These are phyloP conservation scores for Dermochelys coriacea DNA, from an alignment of 2,797 vertebrate genomes.

Conservation along the genomic window DNA sequence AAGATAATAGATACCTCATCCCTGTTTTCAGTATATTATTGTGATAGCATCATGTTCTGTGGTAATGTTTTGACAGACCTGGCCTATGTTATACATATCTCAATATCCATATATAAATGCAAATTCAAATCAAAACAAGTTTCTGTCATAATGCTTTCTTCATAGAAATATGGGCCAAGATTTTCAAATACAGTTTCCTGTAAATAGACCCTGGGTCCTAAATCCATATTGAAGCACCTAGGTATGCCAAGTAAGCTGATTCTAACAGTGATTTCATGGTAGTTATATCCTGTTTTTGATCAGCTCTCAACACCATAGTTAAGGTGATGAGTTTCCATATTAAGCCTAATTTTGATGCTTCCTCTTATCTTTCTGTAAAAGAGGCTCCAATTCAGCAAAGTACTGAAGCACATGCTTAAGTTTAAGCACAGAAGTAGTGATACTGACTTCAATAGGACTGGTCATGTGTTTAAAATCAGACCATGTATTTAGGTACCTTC, in stretches of 20 bases:
- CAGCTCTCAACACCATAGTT: neutral
- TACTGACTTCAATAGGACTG: neutral
- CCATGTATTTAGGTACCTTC: neutral
- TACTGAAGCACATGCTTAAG: neutral
- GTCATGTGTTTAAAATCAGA: neutral
- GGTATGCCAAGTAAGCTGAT: neutral
- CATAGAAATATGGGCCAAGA: neutral
- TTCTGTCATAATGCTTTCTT: neutral
- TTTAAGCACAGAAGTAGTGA: neutral
- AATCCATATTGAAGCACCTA: neutral
- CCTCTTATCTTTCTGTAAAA: neutral
- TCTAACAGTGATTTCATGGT: neutral
- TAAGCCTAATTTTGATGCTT: neutral
- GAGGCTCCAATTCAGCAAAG: neutral
- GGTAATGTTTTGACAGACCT: neutral
- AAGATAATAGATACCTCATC: neutral
- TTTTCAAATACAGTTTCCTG: neutral
- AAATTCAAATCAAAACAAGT: neutral
- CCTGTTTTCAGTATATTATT: neutral
- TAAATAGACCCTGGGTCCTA: neutral
- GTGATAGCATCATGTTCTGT: neutral
- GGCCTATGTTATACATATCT: neutral
- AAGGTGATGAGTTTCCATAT: rapidly evolving
- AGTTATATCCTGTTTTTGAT: neutral
- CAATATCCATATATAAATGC: neutral